These are phyloP conservation scores for Drosophila ambigua DNA, from an alignment of 1,140 invertebrate species.

Conservation along the genomic window DNA sequence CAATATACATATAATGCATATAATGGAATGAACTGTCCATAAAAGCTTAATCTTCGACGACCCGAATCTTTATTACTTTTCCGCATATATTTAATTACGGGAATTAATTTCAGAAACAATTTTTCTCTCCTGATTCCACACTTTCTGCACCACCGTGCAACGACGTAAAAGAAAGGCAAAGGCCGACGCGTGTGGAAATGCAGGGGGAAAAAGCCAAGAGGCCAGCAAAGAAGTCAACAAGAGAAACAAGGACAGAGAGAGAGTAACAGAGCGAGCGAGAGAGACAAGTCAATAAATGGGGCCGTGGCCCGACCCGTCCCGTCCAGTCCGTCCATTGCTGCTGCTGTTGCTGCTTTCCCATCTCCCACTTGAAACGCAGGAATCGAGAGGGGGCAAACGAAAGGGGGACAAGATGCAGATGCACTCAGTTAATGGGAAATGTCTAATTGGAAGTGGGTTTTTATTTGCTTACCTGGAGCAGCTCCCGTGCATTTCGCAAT, in stretches of 20 bases:
- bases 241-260: slow-evolving; percentile 18
- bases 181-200: slow-evolving; percentile 19
- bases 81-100: too few species aligned
- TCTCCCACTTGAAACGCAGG: slow-evolving; percentile 21
- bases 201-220: slow-evolving; percentile 26
- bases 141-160: slow-evolving; percentile 12
- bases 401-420: neutral
- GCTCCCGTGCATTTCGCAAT: slow-evolving; percentile 43
- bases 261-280: slow-evolving; percentile 37
- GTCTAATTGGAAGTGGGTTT: slow-evolving; percentile 34
- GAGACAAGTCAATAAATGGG: slow-evolving; percentile 69
- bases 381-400: slow-evolving; percentile 7
- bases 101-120: too few species aligned
- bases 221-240: slow-evolving; percentile 17
- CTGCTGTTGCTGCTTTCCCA: slow-evolving; percentile 12
- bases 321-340: neutral
- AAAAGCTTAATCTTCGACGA: too few species aligned
- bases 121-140: too few species aligned
- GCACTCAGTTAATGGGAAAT: slow-evolving; percentile 4
- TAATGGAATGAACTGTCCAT: too few species aligned
- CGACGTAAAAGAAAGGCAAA: slow-evolving; percentile 29
- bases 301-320: slow-evolving; percentile 51
- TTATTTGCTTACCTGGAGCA: slow-evolving; percentile 37
- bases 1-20: too few species aligned
- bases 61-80: too few species aligned